These are phyloP conservation scores for Lasioglossum albipes DNA, from an alignment of 1,140 invertebrate species.

Conservation along the genomic window DNA sequence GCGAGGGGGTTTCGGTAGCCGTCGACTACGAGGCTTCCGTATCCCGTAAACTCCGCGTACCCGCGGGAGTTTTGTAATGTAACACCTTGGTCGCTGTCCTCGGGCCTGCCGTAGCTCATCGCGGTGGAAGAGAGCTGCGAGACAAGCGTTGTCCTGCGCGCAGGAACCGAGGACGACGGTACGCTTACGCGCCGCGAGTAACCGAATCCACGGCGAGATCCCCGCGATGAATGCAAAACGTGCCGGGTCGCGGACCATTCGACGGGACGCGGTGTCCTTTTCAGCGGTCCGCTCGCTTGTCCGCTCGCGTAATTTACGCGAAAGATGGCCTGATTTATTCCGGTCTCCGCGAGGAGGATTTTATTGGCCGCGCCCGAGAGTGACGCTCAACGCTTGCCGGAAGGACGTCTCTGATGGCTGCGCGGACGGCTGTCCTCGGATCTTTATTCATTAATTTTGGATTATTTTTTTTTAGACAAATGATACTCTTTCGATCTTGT, in stretches of 20 bases:
- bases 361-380: neutral
- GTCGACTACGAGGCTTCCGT: conserved; percentile 56
- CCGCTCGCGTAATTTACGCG: conserved; percentile 23
- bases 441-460: too few species aligned
- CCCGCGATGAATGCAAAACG: conserved; percentile 43
- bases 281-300: neutral
- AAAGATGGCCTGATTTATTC: neutral
- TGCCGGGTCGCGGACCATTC: conserved; percentile 19
- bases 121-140: conserved; percentile 3
- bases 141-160: conserved; percentile 46
- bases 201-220: conserved; percentile 54
- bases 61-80: conserved; percentile 57
- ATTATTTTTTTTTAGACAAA: too few species aligned
- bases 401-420: too few species aligned
- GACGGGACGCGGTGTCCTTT: conserved; percentile 9
- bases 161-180: conserved; percentile 13
- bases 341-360: neutral
- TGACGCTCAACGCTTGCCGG: too few species aligned
- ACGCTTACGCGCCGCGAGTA: conserved; percentile 26
- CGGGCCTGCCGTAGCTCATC: conserved; percentile 37
- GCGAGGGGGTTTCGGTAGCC: conserved; percentile 61
- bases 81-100: conserved; percentile 54
- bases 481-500: too few species aligned
- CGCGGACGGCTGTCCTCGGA: too few species aligned
- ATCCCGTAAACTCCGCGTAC: conserved; percentile 51